Conservation (phyloP, 1,140 invertebrate species). For the Oryzaephilus surinamensis region DNA sequence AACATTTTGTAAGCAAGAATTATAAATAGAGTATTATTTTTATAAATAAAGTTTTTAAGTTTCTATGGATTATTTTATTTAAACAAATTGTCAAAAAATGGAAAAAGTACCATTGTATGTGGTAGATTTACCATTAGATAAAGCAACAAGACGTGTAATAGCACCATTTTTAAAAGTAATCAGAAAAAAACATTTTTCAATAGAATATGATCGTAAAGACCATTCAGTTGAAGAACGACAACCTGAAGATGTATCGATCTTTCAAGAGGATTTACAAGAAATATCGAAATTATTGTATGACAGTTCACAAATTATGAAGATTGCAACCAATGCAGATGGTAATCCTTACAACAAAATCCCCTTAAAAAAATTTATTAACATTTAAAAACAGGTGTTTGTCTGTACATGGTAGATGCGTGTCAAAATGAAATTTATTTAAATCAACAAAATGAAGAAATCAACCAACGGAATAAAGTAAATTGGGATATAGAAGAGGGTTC, state of each 20-base stretch:
- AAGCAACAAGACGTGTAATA: constrained; percentile 39
- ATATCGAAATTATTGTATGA: constrained; percentile 39
- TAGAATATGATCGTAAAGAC: constrained; percentile 24
- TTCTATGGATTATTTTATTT: too few species aligned
- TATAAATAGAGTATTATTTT: too few species aligned
- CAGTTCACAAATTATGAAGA: constrained; percentile 43
- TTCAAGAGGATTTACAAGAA: constrained; percentile 26
- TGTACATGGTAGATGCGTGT: constrained; percentile 41
- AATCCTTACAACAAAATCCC: too few species aligned
- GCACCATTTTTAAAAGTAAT: constrained; percentile 41
- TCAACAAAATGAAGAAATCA: constrained; percentile 33
- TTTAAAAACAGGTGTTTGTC: constrained; percentile 39
- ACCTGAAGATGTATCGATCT: constrained; percentile 28
- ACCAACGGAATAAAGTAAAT: constrained; percentile 40
- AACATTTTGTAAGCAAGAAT: too few species aligned
- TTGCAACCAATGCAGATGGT: constrained; percentile 40
- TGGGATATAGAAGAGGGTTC: constrained; percentile 41
- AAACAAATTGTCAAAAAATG: too few species aligned
- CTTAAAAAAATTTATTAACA: too few species aligned
- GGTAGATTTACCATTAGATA: too few species aligned
- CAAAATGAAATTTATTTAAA: constrained; percentile 40
- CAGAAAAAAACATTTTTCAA: constrained; percentile 30
- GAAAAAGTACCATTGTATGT: too few species aligned
- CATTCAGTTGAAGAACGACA: constrained; percentile 34
- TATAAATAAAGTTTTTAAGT: too few species aligned